Evolutionary conservation across 2,113 vertebrate species (phyloP).

Genomic region (Nothocercus nigrocapillus): DNA sequence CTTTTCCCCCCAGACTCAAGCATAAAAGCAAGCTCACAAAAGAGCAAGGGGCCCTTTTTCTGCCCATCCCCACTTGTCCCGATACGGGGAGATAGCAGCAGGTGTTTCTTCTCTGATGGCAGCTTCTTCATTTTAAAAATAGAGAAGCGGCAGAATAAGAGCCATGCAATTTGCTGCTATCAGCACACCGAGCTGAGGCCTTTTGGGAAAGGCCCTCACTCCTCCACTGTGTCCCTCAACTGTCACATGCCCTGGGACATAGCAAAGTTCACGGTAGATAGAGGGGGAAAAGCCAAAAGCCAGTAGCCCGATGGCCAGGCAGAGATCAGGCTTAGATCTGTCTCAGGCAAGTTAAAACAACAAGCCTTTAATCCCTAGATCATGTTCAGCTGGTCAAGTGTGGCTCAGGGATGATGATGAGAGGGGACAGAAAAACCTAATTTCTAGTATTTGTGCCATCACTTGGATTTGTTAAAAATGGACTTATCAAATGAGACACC

Average conservation of each 20-base stretch:
- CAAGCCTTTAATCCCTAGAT: constrained; percentile 38
- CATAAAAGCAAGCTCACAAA: background rate
- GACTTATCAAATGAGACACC: constrained; percentile 25
- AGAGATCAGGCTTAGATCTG: background rate
- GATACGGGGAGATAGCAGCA: background rate
- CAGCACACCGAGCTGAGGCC: fast-evolving
- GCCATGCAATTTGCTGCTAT: background rate
- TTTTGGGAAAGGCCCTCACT: background rate
- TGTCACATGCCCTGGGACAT: background rate
- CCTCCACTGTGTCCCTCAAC: background rate
- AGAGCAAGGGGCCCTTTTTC: background rate
- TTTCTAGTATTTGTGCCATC: constrained; percentile 10
- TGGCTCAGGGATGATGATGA: constrained; percentile 4
- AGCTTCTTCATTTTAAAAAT: background rate
- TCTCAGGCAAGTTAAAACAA: constrained; percentile 7
- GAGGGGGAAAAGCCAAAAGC: background rate
- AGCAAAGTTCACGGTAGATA: background rate
- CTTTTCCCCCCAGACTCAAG: background rate
- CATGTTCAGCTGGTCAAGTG: background rate
- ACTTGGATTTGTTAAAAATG: constrained; percentile 6
- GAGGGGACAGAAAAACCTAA: constrained; percentile 21
- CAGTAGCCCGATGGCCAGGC: background rate
- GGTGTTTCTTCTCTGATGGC: background rate
- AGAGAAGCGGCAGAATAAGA: background rate
- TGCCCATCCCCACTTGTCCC: fast-evolving